Evolutionary conservation across 2,888 invertebrate species (phyloP), one percentile per base, ranked within the genome.

Genomic region (Andrena minutula): DNA sequence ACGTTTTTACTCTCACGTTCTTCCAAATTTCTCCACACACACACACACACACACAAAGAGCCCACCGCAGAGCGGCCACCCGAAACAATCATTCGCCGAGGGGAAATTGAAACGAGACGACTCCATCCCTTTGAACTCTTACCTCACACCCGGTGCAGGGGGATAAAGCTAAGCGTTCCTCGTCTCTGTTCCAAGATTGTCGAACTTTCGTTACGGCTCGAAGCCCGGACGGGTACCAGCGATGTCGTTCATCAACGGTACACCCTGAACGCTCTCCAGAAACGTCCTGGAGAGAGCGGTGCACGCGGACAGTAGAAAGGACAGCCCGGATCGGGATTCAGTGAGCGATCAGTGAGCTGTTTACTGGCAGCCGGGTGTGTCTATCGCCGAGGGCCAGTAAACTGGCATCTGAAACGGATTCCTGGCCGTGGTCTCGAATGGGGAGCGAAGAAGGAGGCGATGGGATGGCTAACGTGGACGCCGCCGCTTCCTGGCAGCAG

Each of bases 401-500:
- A 49, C 70, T 64, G 73, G 71, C 78, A 75, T 20, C 68, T 74
- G 51, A 56, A 69, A 72, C 56, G 73, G 72, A 80, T 65, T 32
- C 68, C 30, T 53, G 66, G 49, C 56, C 12, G 47, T 80, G 83
- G 70, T 68, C 68, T 63, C 84, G 83, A 64, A 92, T 91, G 92
- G 91, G 90, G 73, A 90, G 88, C 86, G 90, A 91, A 49, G 90
- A 90, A 61, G 77, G 87, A 53, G 86, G 69, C 28, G 69, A 90
- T 66, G 85, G 87, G 30, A 90, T 91, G 89, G 86, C 90, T 58
- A 87, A 75, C 72, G 77, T 90, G 75, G 91, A 92, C 35, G 88
- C 91, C 51, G 89, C 90, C 35, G 85, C 89, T 72, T 92, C 92
- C 26, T 93, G 93, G 93, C 93, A 93, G 75, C 93, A 93, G 47